phyloP scores from a whole-genome alignment of 1,140 invertebrate genomes.

The Brachionus paranguensis region DNA sequence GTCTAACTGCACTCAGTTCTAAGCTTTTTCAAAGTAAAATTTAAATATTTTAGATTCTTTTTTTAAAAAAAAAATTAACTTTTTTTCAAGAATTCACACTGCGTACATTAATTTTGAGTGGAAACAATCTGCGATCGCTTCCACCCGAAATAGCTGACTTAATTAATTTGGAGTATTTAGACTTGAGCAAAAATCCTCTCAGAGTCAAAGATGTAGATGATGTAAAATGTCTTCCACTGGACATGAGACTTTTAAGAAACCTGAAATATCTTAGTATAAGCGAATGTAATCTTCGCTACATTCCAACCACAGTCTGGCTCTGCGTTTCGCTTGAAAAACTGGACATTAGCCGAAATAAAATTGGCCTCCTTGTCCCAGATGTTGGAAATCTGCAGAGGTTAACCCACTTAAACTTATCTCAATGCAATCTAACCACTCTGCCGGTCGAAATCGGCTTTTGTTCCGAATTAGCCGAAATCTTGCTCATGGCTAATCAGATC shows the following conservation, averaged over 20 bases:
- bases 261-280: constrained; percentile 49
- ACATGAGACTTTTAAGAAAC: constrained; percentile 46
- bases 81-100: background rate
- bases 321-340: constrained; percentile 45
- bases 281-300: constrained; percentile 52
- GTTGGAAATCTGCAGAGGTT: constrained; percentile 50
- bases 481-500: constrained; percentile 54
- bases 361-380: constrained; percentile 50
- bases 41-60: background rate
- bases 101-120: constrained; percentile 45
- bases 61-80: background rate
- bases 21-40: constrained; percentile 44
- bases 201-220: constrained; percentile 48
- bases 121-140: constrained; percentile 52
- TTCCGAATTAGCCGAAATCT: constrained; percentile 50
- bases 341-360: constrained; percentile 52
- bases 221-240: constrained; percentile 48
- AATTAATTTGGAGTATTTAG: constrained; percentile 47
- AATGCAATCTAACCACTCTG: constrained; percentile 52
- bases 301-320: constrained; percentile 52
- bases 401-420: constrained; percentile 49
- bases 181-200: constrained; percentile 52
- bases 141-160: constrained; percentile 49
- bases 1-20: constrained; percentile 45
- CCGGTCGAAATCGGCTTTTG: constrained; percentile 55